Evolutionary conservation across 2,113 vertebrate species (phyloP).

Genomic region (Eubucco bourcierii): DNA sequence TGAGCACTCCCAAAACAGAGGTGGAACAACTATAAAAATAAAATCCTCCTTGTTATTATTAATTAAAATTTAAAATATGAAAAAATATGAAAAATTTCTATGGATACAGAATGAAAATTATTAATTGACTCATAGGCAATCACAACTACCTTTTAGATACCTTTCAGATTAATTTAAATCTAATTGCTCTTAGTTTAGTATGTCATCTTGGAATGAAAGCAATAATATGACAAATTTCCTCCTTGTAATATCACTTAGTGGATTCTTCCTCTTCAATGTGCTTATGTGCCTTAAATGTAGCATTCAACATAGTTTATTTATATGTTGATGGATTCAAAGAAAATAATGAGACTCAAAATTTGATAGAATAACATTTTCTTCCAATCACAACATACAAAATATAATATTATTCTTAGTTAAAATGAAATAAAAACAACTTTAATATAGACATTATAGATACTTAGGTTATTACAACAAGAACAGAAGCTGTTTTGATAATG

Average conservation of each 20-base stretch:
- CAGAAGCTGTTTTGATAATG: background rate
- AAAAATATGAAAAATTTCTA: background rate
- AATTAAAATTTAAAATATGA: constrained; percentile 31
- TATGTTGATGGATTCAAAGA: background rate
- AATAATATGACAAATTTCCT: background rate
- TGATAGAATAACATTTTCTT: background rate
- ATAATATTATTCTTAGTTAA: background rate
- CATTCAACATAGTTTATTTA: background rate
- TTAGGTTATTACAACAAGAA: background rate
- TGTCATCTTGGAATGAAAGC: background rate
- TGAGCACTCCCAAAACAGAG: background rate
- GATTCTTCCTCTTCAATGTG: background rate
- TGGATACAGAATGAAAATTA: background rate
- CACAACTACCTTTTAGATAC: background rate
- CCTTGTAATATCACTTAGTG: background rate
- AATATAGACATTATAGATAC: background rate
- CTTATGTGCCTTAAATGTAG: background rate
- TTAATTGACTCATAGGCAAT: background rate
- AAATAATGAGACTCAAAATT: background rate
- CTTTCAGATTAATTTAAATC: background rate
- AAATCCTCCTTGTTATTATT: background rate
- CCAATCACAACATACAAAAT: background rate
- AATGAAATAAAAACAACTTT: background rate
- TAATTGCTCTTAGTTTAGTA: background rate
- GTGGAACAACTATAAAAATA: background rate